Conservation (phyloP, 2,113 vertebrate genomes). For the Diadophis punctatus region DNA sequence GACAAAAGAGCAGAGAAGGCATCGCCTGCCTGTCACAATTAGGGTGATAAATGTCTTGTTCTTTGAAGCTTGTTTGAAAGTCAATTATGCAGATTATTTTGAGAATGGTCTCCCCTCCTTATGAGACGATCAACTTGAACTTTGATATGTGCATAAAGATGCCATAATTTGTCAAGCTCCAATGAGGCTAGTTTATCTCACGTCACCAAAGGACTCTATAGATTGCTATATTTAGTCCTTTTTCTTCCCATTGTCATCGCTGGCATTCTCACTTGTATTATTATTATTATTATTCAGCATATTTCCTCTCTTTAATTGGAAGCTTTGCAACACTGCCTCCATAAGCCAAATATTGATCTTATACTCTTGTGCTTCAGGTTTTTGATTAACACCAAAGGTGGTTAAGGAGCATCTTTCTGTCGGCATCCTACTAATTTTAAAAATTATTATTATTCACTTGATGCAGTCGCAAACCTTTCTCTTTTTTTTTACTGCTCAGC, state of each 20-base stretch:
- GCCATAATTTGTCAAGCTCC: slow-evolving; percentile 69
- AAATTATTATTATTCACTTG: slow-evolving; percentile 74
- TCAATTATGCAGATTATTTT: slow-evolving; percentile 82
- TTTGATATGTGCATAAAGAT: slow-evolving; percentile 69
- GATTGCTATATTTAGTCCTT: slow-evolving; percentile 67
- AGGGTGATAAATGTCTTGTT: slow-evolving; percentile 73
- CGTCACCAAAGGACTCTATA: slow-evolving; percentile 58
- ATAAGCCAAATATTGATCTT: slow-evolving; percentile 77
- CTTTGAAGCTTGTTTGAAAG: slow-evolving; percentile 75
- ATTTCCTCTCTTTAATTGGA: slow-evolving; percentile 35
- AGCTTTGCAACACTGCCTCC: slow-evolving; percentile 69
- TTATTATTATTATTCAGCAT: slow-evolving; percentile 20
- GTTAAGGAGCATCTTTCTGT: slow-evolving; percentile 68
- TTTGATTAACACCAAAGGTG: slow-evolving; percentile 74
- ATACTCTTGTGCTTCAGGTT: slow-evolving; percentile 66
- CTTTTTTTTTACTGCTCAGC: slow-evolving; percentile 69
- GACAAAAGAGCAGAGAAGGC: slow-evolving; percentile 67
- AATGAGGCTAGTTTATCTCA: slow-evolving; percentile 61
- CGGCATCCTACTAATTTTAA: slow-evolving; percentile 75
- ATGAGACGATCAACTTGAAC: slow-evolving; percentile 74
- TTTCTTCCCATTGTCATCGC: slow-evolving; percentile 58
- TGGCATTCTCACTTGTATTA: not conserved
- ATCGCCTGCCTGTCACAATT: slow-evolving; percentile 71
- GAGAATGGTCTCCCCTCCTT: slow-evolving; percentile 70
- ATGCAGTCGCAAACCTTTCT: slow-evolving; percentile 68